Evolutionary conservation across 2,113 vertebrate species (phyloP).

Genomic region (Corythornis madagascariensis): DNA sequence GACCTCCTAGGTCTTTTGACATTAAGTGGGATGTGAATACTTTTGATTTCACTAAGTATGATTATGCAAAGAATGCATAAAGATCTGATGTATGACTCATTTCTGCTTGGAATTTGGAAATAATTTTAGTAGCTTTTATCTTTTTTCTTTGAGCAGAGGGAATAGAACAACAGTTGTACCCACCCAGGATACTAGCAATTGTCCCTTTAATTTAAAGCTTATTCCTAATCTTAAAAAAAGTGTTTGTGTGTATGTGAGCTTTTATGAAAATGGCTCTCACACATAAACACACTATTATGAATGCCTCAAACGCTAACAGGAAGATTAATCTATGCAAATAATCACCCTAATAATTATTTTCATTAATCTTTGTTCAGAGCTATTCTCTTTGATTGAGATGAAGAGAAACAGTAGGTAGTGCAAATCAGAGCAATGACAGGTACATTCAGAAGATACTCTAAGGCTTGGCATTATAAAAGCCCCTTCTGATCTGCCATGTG

Average conservation of each 20-base stretch:
- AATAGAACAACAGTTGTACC: neutral
- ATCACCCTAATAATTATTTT: constrained; percentile 56
- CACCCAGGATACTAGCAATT: neutral
- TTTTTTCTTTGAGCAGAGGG: neutral
- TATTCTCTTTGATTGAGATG: constrained; percentile 50
- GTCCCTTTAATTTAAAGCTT: constrained; percentile 8
- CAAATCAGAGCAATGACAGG: constrained; percentile 34
- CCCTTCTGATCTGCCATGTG: constrained; percentile 32
- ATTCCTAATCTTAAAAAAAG: neutral
- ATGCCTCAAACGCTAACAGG: neutral
- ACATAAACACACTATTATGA: neutral
- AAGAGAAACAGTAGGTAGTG: constrained; percentile 43
- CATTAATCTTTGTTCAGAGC: constrained; percentile 48
- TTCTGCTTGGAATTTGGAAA: neutral
- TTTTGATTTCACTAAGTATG: constrained; percentile 16
- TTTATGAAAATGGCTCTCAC: constrained; percentile 12
- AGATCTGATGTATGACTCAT: neutral
- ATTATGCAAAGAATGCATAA: neutral
- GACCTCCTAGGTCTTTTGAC: neutral
- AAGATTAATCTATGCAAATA: constrained; percentile 43
- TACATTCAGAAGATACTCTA: constrained; percentile 17
- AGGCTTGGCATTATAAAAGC: constrained; percentile 44
- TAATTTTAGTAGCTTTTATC: neutral
- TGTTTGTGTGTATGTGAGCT: neutral
- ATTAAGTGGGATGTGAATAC: neutral